Evolutionary conservation across 1,140 invertebrate genomes (phyloP), one percentile per base, ranked within the genome.

Genomic region (Brachionus rotundiformis): DNA sequence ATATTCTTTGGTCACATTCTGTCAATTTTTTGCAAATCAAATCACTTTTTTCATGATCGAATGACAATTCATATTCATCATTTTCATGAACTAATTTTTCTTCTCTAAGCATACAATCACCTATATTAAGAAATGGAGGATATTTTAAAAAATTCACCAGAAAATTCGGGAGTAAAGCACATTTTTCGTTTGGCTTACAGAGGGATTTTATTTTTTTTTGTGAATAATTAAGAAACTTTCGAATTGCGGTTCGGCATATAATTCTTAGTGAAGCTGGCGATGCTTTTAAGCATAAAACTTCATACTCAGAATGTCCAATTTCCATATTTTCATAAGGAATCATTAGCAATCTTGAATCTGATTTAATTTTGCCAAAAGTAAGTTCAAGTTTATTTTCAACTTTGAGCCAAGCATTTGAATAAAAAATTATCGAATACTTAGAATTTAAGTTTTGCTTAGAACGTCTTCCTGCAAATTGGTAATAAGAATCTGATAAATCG

Each of bases 31-130:
- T 36, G 33, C 76, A 79, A 33, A 79, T 33, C 7, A 79, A 79
- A 59, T 59, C 47, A 8, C 33, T 27, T 3, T 7, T 29, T 41
- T 79, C 23, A 19, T 23, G 6, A 10, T 79, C 76, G 59, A 29
- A 11, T 13, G 10, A 25, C 1, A 79, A 10, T 31, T 79, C 76
- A 33, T 63, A 59, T 23, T 54, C n/a, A 63, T 39, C 76, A 25
- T 79, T 63, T 59, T 79, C 47, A 23, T 79, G n/a, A 11, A 79
- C 76, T 10, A 79, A 7, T 16, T 79, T 79, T 19, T 79, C 76
- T 59, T 39, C 76, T 13, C 27, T 54, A 33, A 79, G 31, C 47
- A 79, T 2, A 61, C 16, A 39, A 23, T 79, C 76, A 19, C 76
- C 76, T 13, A 79, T 39, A n/a, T 59, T 33, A 3, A 79, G 31